These are phyloP conservation scores for Cataglyphis cursor DNA, from an alignment of 2,888 invertebrate species.

Conservation along the genomic window DNA sequence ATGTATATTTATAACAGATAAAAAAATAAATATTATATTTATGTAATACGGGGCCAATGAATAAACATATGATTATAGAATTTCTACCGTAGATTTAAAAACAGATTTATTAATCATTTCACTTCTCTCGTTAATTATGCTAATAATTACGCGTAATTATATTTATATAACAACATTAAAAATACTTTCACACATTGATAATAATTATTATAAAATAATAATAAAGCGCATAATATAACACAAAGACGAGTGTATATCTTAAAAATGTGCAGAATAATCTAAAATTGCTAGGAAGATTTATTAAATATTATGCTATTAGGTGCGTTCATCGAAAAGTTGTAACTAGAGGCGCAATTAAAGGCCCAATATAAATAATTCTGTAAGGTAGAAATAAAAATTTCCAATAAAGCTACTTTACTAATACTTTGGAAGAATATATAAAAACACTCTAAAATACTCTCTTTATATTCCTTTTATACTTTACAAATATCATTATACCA, in stretches of 20 bases:
- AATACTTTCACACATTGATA: constrained; percentile 60
- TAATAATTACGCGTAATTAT: constrained; percentile 60
- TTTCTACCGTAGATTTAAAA: constrained; percentile 72
- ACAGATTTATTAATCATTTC: constrained; percentile 67
- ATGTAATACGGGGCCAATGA: constrained; percentile 61
- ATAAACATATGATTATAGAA: constrained; percentile 48
- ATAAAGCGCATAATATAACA: neutral
- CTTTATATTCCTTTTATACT: neutral
- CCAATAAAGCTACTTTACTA: neutral
- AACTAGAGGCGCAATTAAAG: neutral
- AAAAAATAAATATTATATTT: constrained; percentile 37
- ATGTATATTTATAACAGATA: neutral
- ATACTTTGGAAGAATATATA: neutral
- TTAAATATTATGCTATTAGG: neutral
- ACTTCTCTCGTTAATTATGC: constrained; percentile 60
- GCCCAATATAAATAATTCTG: neutral
- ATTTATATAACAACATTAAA: constrained; percentile 69
- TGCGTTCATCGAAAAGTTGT: constrained; percentile 20
- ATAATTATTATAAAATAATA: constrained; percentile 27
- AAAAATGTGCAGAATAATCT: constrained; percentile 17
- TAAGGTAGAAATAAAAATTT: constrained; percentile 1
- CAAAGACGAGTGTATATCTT: neutral
- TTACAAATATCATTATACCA: neutral
- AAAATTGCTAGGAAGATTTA: constrained; percentile 28
- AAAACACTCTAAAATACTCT: neutral